Evolutionary conservation across 2,888 invertebrate species (phyloP).

Genomic region (Pollenia griseotomentosa): DNA sequence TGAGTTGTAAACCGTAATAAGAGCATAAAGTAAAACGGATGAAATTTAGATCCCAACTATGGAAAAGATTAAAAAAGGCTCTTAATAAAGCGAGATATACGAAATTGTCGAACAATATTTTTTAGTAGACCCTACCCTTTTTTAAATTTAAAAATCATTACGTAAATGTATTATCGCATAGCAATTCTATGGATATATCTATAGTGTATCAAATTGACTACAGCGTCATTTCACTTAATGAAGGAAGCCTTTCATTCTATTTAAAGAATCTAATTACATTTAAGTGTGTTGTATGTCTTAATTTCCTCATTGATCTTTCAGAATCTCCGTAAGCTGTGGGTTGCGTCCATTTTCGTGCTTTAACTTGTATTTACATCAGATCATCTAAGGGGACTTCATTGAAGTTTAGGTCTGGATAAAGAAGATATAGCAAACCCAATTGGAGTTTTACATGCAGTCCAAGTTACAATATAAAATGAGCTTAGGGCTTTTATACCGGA

Average conservation of each 20-base stretch:
- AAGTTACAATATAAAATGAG: constrained; percentile 21
- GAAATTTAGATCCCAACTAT: no score
- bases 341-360: constrained; percentile 34
- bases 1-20: no score
- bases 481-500: constrained; percentile 37
- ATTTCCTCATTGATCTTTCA: constrained; percentile 52
- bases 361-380: constrained; percentile 14
- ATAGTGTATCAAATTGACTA: no score
- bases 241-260: neutral
- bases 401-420: constrained; percentile 43
- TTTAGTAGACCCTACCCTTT: no score
- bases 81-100: no score
- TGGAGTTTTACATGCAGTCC: constrained; percentile 31
- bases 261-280: neutral
- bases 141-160: no score
- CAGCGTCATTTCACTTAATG: neutral
- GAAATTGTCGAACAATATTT: no score
- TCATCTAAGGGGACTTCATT: constrained; percentile 18
- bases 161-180: no score
- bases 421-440: constrained; percentile 17
- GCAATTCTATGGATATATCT: no score
- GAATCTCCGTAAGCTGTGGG: constrained; percentile 46
- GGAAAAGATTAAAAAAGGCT: no score
- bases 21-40: no score
- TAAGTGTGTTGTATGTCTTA: constrained; percentile 13